These are phyloP conservation scores for Rhabdomys dilectus DNA, from an alignment of 2,113 vertebrate genomes.

Conservation along the genomic window DNA sequence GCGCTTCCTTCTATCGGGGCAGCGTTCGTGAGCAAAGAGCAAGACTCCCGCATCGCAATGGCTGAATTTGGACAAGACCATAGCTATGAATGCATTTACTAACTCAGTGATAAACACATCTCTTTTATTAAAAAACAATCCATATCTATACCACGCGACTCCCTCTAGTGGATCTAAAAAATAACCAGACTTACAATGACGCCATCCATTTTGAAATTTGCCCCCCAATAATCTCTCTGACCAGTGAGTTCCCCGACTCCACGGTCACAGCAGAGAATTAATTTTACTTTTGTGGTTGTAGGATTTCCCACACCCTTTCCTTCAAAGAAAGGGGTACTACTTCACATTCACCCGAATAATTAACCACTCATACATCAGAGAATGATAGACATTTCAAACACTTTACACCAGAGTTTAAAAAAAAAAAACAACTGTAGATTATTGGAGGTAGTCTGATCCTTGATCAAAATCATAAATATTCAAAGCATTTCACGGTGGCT, in stretches of 20 bases:
- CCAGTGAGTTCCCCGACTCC: not conserved
- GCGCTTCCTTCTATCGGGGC: not conserved
- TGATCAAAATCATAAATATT: conserved; percentile 62
- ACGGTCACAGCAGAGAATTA: not conserved
- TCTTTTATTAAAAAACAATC: conserved; percentile 59
- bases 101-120: conserved; percentile 63
- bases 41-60: not conserved
- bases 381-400: conserved; percentile 18
- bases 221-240: not conserved
- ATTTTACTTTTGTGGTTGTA: not conserved
- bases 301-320: not conserved
- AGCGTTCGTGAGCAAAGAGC: conserved; percentile 22
- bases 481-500: conserved; percentile 45
- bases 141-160: conserved; percentile 43
- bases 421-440: conserved; percentile 46
- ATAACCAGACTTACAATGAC: not conserved
- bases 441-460: conserved; percentile 23
- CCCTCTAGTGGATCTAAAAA: conserved; percentile 81
- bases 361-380: conserved; percentile 53
- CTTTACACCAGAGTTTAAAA: not conserved
- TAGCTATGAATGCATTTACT: conserved; percentile 50
- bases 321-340: conserved; percentile 56
- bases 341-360: conserved; percentile 57
- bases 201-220: conserved; percentile 13
- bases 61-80: conserved; percentile 46